These are phyloP conservation scores for Plemyria rubiginata DNA, from an alignment of 2,888 invertebrate species.

Conservation along the genomic window DNA sequence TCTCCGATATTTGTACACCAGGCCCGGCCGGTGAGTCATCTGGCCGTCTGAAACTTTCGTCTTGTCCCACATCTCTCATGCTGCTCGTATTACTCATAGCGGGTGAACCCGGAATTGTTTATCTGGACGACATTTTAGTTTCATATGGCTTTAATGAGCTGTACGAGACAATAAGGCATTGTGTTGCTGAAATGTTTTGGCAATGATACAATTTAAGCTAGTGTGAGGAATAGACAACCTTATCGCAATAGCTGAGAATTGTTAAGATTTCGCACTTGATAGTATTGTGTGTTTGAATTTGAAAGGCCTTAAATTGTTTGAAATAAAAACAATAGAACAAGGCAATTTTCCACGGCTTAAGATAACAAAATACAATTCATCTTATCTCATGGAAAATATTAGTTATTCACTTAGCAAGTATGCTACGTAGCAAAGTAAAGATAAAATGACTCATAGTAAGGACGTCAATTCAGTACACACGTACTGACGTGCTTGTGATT, in stretches of 20 bases:
- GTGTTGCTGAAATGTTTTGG: constrained; percentile 30
- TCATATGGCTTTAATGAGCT: constrained; percentile 35
- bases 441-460: constrained; percentile 52
- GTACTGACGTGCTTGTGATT: constrained; percentile 44
- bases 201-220: constrained; percentile 27
- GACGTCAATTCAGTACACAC: constrained; percentile 46
- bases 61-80: constrained; percentile 80
- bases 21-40: constrained; percentile 74
- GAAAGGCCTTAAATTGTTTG: constrained; percentile 18
- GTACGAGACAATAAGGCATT: constrained; percentile 40
- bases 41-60: constrained; percentile 77
- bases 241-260: constrained; percentile 29
- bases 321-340: constrained; percentile 38
- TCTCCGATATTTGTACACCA: constrained; percentile 80
- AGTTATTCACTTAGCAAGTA: constrained; percentile 31
- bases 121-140: constrained; percentile 42
- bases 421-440: constrained; percentile 32
- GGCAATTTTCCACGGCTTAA: constrained; percentile 30
- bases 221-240: constrained; percentile 30
- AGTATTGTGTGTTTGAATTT: constrained; percentile 28
- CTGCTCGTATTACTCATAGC: constrained; percentile 77
- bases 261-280: constrained; percentile 41
- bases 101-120: constrained; percentile 78
- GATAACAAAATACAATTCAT: constrained; percentile 37
- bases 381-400: constrained; percentile 42